These are phyloP conservation scores for Phyllotreta striolata DNA, from an alignment of 2,888 invertebrate genomes.

Conservation along the genomic window DNA sequence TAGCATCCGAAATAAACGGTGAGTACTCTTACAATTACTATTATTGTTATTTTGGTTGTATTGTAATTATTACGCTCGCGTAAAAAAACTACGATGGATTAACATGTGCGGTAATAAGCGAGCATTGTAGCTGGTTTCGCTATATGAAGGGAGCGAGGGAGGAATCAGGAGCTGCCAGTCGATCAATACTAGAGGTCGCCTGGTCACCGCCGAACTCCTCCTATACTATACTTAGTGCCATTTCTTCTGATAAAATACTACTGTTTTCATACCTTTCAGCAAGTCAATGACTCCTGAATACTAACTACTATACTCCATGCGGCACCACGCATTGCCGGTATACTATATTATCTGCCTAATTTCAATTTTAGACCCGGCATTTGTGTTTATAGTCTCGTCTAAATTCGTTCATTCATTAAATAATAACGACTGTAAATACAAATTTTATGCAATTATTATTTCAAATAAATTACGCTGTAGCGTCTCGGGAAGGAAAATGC, in stretches of 20 bases:
- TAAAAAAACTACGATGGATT: constrained; percentile 1
- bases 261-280: constrained; percentile 1
- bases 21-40: constrained; percentile 37
- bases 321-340: background rate
- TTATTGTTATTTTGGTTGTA: constrained; percentile 1
- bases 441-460: no score
- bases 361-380: no score
- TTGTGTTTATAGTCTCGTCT: no score
- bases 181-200: constrained; percentile 60
- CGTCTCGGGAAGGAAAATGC: no score
- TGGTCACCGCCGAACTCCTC: constrained; percentile 54
- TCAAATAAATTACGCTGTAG: no score
- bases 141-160: constrained; percentile 47
- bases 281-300: constrained; percentile 13
- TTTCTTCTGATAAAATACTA: constrained; percentile 33
- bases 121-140: constrained; percentile 41
- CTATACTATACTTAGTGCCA: constrained; percentile 40
- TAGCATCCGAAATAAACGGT: constrained; percentile 47
- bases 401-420: no score
- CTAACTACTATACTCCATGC: background rate
- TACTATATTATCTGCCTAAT: background rate
- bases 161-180: constrained; percentile 51
- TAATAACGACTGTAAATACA: no score
- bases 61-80: no score
- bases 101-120: constrained; percentile 15